These are phyloP conservation scores for Porphyrio hochstetteri DNA, from an alignment of 2,113 vertebrate species.

Conservation along the genomic window DNA sequence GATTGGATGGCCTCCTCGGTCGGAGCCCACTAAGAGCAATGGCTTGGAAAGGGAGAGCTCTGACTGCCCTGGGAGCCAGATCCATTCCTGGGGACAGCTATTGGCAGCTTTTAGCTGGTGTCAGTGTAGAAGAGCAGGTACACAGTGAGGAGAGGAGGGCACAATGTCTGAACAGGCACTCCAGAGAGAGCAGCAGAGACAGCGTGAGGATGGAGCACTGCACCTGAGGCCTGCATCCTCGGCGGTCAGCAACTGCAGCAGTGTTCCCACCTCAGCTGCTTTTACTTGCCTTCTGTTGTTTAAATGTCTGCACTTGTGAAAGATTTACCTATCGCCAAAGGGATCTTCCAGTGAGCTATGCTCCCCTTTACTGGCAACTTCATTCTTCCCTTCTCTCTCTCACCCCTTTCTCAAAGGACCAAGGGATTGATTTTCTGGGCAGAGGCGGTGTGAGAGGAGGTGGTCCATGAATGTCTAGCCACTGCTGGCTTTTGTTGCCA, in stretches of 20 bases:
- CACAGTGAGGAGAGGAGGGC: neutral
- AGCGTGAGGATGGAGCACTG: neutral
- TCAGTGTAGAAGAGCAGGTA: neutral
- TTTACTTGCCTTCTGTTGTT: neutral
- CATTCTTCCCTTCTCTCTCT: neutral
- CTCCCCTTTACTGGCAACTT: neutral
- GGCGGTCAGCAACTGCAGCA: neutral
- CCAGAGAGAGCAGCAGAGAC: neutral
- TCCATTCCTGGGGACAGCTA: neutral
- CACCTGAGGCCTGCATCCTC: neutral
- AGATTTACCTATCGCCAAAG: neutral
- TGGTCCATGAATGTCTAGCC: rapidly evolving
- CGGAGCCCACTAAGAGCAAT: neutral
- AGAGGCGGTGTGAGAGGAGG: neutral
- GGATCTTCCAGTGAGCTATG: neutral
- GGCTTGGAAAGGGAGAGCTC: neutral
- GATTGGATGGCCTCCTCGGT: neutral
- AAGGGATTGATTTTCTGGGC: neutral
- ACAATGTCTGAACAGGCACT: neutral
- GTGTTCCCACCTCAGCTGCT: neutral
- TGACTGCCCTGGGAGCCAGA: neutral
- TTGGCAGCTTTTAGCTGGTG: neutral
- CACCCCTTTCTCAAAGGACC: neutral
- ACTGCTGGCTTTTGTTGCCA: neutral
- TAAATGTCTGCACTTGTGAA: neutral